A percentile compares a stretch with the other conserved stretches of the same genome.
Conservation (phyloP, 2,888 invertebrate species). For the Nomada flava region DNA sequence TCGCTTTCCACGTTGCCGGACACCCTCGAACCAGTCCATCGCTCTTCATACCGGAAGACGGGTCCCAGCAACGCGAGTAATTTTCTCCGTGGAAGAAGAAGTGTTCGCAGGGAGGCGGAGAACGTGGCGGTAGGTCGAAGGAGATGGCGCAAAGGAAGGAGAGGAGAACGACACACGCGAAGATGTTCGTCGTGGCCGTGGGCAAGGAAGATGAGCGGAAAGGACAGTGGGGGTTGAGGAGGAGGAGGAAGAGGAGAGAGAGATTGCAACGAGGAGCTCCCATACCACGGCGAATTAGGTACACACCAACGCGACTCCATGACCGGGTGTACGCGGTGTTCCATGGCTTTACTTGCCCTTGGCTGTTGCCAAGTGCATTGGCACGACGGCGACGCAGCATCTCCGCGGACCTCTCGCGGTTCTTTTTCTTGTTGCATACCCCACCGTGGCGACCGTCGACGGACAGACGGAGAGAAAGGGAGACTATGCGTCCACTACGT, state of each 20-base stretch:
- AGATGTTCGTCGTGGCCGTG: conserved; percentile 32
- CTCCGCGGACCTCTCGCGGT: conserved; percentile 49
- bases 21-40: not conserved
- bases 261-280: conserved; percentile 33
- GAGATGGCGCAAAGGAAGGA: conserved; percentile 39
- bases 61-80: conserved; percentile 17
- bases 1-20: not conserved
- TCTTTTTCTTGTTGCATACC: conserved; percentile 74
- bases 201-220: not conserved
- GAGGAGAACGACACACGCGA: conserved; percentile 21
- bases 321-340: conserved; percentile 50
- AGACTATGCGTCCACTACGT: conserved; percentile 43
- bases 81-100: conserved; percentile 29
- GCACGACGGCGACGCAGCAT: conserved; percentile 73
- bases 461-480: conserved; percentile 12
- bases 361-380: conserved; percentile 81
- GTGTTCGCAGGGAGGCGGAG: conserved; percentile 27
- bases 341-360: conserved; percentile 73
- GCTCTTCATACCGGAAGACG: conserved; percentile 35
- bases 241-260: not conserved
- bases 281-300: conserved; percentile 52
- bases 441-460: conserved; percentile 59
- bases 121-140: conserved; percentile 49
- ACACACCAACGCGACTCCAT: conserved; percentile 47
- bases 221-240: conserved; percentile 26